phyloP scores from a whole-genome alignment of 2,113 vertebrate genomes.

The Vombatus ursinus region DNA sequence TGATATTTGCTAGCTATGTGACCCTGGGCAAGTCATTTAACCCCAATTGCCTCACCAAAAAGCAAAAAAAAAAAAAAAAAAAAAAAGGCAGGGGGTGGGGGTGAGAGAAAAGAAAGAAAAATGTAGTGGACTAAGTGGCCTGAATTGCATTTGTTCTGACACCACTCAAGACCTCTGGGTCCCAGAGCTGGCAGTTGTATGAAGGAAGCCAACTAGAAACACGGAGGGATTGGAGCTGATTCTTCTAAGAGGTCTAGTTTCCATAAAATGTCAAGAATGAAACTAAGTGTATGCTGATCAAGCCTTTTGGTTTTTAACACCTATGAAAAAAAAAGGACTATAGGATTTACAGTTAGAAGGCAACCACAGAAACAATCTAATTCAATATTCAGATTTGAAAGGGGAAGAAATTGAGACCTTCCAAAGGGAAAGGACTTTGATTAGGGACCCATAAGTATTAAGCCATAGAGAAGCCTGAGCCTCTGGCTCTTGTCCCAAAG shows the following conservation, averaged over 20 bases:
- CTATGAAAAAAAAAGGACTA: neutral
- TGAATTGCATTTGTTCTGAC: constrained; percentile 16
- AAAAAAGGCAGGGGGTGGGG: too few species aligned
- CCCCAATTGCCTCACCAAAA: too few species aligned
- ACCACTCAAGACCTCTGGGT: neutral
- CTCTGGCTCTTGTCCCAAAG: neutral
- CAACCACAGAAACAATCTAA: neutral
- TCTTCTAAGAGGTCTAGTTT: constrained; percentile 30
- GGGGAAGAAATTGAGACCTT: neutral
- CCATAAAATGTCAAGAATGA: constrained; percentile 32
- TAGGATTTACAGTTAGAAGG: neutral
- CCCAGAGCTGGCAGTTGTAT: neutral
- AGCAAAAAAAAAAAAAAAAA: too few species aligned
- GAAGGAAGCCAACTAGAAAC: constrained; percentile 49
- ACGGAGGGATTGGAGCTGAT: neutral
- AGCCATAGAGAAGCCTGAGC: neutral
- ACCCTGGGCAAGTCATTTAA: too few species aligned
- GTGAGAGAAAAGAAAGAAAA: too few species aligned
- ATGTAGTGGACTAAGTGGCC: neutral
- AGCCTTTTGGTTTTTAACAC: neutral
- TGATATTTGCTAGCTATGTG: too few species aligned
- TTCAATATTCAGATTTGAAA: neutral
- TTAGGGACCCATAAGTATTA: neutral
- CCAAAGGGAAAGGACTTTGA: neutral
- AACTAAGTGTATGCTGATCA: constrained; percentile 6